Evolutionary conservation across 2,888 invertebrate genomes (phyloP).

Genomic region (Erannis defoliaria): DNA sequence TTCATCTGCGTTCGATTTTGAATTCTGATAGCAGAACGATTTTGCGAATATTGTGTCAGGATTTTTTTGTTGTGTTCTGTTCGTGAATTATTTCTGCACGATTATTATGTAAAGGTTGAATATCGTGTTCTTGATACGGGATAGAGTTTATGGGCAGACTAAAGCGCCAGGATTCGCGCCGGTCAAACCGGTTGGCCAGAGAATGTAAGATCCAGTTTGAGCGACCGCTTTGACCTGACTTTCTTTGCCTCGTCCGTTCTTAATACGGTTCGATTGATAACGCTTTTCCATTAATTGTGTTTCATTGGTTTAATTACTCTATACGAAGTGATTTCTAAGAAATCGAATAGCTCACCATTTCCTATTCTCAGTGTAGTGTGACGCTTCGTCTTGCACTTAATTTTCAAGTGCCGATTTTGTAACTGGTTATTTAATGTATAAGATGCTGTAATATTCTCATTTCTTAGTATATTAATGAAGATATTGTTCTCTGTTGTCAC

Average conservation of each 20-base stretch:
- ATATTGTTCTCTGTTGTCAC: no score
- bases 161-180: slow-evolving; percentile 74
- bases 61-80: not conserved
- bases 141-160: slow-evolving; percentile 54
- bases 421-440: not conserved
- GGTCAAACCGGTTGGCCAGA: slow-evolving; percentile 79
- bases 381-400: not conserved
- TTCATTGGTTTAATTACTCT: slow-evolving; percentile 2
- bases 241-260: slow-evolving; percentile 72
- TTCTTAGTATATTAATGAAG: no score
- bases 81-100: slow-evolving; percentile 1
- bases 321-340: not conserved
- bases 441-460: not conserved
- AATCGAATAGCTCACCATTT: not conserved
- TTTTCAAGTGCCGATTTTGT: not conserved
- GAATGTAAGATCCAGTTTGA: slow-evolving; percentile 78
- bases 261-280: slow-evolving; percentile 49
- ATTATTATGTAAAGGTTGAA: slow-evolving; percentile 43
- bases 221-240: slow-evolving; percentile 67
- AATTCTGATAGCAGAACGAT: not conserved
- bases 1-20: not conserved
- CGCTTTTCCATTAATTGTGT: slow-evolving; percentile 20
- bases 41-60: not conserved
- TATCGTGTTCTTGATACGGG: slow-evolving; percentile 45
- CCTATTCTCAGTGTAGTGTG: not conserved